These are phyloP conservation scores for Centruroides sculpturatus DNA, from an alignment of 1,140 invertebrate genomes.

Conservation along the genomic window DNA sequence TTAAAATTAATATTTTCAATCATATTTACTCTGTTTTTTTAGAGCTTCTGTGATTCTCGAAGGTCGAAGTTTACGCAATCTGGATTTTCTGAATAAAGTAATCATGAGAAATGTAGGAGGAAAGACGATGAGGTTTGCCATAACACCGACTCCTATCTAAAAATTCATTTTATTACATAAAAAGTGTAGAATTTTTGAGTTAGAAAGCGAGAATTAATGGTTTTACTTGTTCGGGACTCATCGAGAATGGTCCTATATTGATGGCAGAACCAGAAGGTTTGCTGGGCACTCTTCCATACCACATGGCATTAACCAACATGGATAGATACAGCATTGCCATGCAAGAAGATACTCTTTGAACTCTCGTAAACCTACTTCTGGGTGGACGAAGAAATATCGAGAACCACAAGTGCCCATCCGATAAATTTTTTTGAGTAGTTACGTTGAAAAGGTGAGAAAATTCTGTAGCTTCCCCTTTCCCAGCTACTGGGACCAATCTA, in stretches of 20 bases:
- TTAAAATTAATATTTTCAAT: no score
- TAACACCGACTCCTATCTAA: constrained; percentile 28
- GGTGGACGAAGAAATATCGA: constrained; percentile 36
- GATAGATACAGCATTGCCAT: constrained; percentile 34
- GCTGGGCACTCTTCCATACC: constrained; percentile 28
- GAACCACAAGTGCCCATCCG: constrained; percentile 40
- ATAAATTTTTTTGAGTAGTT: constrained; percentile 32
- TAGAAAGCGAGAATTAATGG: not conserved
- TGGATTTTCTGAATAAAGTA: constrained; percentile 32
- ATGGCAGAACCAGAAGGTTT: constrained; percentile 21
- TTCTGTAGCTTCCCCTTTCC: constrained; percentile 25
- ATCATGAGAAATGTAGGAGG: constrained; percentile 38
- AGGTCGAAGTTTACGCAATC: constrained; percentile 26
- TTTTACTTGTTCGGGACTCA: constrained; percentile 30
- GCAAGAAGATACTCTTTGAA: constrained; percentile 36
- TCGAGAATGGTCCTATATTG: constrained; percentile 33
- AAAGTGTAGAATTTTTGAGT: not conserved
- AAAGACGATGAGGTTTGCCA: constrained; percentile 35
- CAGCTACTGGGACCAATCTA: constrained; percentile 38
- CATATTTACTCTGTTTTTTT: constrained; percentile 15
- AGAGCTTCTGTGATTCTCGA: constrained; percentile 27
- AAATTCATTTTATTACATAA: not conserved
- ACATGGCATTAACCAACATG: constrained; percentile 40
- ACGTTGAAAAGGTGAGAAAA: constrained; percentile 35
- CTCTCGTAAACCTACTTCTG: constrained; percentile 33